Evolutionary conservation across 2,113 vertebrate genomes (phyloP), one percentile per base, ranked within the genome.

Genomic region (Plotosus lineatus): DNA sequence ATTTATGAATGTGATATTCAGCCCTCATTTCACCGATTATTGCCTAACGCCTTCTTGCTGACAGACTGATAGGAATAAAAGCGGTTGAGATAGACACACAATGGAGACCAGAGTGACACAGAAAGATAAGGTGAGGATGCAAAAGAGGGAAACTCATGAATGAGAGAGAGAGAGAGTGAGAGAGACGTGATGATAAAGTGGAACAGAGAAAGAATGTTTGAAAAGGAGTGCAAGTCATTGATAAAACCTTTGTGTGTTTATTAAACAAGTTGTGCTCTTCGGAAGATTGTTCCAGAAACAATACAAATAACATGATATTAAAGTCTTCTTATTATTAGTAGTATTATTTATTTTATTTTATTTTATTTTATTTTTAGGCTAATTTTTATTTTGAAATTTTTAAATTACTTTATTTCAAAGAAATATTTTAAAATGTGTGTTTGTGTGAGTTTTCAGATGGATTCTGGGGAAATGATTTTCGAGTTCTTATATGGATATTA

Each of bases 401-500:
- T 40, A 14, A 23, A n/a, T n/a, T n/a, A 2, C 38, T 66, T 66
- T 40, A 40, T 21, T 66, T 4, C 40, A 44, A 26, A 46, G 40
- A 15, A 26, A 69, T 50, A 72, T 31, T 71, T 31, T 15, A 4
- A 28, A n/a, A 44, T 19, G 26, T 71, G 15, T 80, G 51, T 68
- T 26, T 69, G 38, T 58, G 33, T 72, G 46, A 61, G 63, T 61
- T 19, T 38, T 31, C 53, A 58, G 14, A 33, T 63, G 58, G 40
- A 38, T 42, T 23, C n/a, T 71, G 69, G 84, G 61, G 56, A 79
- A 71, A 71, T 82, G 74, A 81, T 68, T 38, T 69, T 76, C 75
- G 58, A 58, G 38, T 71, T 51, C 28, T 63, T 80, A 56, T 56
- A 55, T 82, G 65, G 31, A 75, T 65, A 65, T 40, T 23, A 68